Conservation (phyloP, 2,113 vertebrate genomes). For the Melanerpes formicivorus region DNA sequence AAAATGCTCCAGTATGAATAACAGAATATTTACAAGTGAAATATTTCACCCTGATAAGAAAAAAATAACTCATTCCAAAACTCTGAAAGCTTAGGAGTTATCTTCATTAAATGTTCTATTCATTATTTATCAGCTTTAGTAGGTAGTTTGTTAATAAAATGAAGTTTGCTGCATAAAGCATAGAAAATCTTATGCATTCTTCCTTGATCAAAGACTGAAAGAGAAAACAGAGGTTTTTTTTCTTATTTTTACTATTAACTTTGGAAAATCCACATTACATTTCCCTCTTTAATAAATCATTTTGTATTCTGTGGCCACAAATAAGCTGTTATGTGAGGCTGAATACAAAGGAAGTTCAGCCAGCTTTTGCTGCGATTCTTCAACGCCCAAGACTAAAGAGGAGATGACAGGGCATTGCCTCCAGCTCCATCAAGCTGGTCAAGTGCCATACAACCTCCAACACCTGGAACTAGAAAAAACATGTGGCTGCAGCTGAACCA, state of each 20-base stretch:
- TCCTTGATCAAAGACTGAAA: conserved; percentile 79
- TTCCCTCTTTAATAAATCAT: not conserved
- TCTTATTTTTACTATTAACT: not conserved
- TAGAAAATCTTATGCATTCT: conserved; percentile 79
- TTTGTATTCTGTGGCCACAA: not conserved
- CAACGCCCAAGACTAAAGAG: not conserved
- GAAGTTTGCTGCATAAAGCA: conserved; percentile 74
- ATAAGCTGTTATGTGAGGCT: not conserved
- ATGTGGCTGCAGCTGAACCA: not conserved
- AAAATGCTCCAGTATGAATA: not conserved
- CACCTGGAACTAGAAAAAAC: not conserved
- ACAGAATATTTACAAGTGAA: not conserved
- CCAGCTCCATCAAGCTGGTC: not conserved
- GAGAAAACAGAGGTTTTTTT: conserved; percentile 59
- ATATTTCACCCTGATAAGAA: conserved; percentile 52
- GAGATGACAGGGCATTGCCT: not conserved
- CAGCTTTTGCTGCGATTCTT: not conserved
- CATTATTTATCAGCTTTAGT: conserved; percentile 75
- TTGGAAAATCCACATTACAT: not conserved
- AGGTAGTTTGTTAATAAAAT: conserved; percentile 76
- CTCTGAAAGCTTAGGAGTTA: conserved; percentile 55
- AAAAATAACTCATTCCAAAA: conserved; percentile 15
- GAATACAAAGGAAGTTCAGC: not conserved
- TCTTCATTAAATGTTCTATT: conserved; percentile 63
- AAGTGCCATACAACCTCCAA: not conserved